phyloP scores from a whole-genome alignment of 2,888 invertebrate species.

The Dicranocentrus wangi region DNA sequence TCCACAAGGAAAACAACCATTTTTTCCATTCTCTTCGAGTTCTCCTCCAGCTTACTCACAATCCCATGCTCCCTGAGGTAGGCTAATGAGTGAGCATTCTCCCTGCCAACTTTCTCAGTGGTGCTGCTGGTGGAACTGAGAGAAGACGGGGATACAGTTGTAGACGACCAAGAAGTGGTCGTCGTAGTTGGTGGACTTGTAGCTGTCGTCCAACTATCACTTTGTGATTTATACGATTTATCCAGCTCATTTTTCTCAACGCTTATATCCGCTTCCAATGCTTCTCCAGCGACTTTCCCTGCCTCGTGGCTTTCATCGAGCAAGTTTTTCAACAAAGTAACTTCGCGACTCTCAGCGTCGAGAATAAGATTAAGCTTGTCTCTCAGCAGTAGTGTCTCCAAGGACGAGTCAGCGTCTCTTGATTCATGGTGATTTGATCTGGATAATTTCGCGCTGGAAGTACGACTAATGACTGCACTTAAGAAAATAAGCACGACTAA shows the following conservation, averaged over 20 bases:
- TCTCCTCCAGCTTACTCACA: conserved; percentile 67
- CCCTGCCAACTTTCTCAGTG: conserved; percentile 7
- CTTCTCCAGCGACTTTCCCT: neutral
- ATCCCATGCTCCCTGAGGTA: conserved; percentile 60
- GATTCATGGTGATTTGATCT: conserved; percentile 40
- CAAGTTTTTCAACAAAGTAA: conserved; percentile 63
- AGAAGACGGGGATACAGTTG: neutral
- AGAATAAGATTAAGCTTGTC: conserved; percentile 68
- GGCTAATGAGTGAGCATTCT: conserved; percentile 33
- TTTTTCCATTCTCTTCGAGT: conserved; percentile 69
- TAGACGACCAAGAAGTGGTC: neutral
- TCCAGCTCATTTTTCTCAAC: conserved; percentile 30
- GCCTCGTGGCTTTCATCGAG: conserved; percentile 47
- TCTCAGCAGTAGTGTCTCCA: conserved; percentile 48
- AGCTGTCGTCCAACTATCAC: conserved; percentile 32
- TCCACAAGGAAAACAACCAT: conserved; percentile 70
- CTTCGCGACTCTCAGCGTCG: conserved; percentile 67
- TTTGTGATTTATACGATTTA: conserved; percentile 41
- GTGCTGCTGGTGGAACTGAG: neutral
- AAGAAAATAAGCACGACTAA: conserved; percentile 23
- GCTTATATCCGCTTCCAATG: conserved; percentile 2
- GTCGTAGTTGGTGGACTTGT: conserved; percentile 25
- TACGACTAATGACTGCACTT: conserved; percentile 38
- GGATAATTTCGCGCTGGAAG: conserved; percentile 35
- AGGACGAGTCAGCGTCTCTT: conserved; percentile 26